Percentiles rank a stretch among this genome's conserved stretches.
phyloP scores from a whole-genome alignment of 2,113 vertebrate species.

The Brachirus orientalis region DNA sequence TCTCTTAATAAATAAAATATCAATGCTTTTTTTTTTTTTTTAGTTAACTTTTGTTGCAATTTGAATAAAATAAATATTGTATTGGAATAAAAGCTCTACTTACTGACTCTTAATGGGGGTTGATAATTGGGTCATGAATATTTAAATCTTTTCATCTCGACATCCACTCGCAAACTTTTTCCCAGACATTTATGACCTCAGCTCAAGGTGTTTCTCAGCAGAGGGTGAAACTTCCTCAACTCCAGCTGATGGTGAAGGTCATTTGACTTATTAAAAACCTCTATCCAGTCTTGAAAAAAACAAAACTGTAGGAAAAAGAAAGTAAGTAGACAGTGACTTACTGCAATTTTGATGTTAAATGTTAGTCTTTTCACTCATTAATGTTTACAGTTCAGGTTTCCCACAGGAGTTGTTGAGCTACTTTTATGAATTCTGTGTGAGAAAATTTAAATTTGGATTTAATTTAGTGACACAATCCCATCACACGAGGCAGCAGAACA shows the following conservation, averaged over 20 bases:
- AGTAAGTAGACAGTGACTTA: too few relatives aligned
- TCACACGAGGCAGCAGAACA: not conserved
- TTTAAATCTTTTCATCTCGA: not conserved
- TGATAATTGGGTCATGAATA: conserved; percentile 6
- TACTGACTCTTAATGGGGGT: not conserved
- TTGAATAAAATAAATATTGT: not conserved
- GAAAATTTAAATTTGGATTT: not conserved
- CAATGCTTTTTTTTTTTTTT: not conserved
- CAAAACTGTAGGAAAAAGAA: too few relatives aligned
- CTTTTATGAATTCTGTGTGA: too few relatives aligned
- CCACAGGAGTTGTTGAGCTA: too few relatives aligned
- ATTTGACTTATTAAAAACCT: not conserved
- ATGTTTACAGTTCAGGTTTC: too few relatives aligned
- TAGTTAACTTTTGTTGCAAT: not conserved
- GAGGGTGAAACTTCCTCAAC: not conserved
- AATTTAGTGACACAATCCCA: not conserved
- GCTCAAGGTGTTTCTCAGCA: not conserved
- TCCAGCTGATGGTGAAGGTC: not conserved
- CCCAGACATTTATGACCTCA: not conserved
- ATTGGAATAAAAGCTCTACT: not conserved
- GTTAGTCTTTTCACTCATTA: too few relatives aligned
- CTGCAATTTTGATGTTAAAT: too few relatives aligned
- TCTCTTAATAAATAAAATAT: not conserved
- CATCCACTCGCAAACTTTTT: not conserved
- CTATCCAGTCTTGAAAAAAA: too few relatives aligned